Evolutionary conservation across 2,113 vertebrate species (phyloP), one percentile per base, ranked within the genome.

Genomic region (Parus major): DNA sequence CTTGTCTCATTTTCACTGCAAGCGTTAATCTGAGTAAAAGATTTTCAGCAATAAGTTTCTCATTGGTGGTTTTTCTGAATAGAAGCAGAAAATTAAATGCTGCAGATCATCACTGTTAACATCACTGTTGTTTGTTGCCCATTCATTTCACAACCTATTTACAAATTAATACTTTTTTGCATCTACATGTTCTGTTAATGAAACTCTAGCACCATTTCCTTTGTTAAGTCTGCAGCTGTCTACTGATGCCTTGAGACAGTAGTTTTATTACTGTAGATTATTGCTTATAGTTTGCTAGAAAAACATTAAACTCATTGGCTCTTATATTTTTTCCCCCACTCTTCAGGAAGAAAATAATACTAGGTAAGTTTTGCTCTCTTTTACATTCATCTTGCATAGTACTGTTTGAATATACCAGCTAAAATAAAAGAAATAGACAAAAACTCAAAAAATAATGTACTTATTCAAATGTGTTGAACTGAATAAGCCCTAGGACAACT

Each of bases 291-390:
- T 49, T 65, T n/a, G 8, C 31, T 79, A 87, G 15, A 64, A 91
- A 82, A 85, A 79, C 6, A 77, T n/a, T 73, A 29, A 82, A 11
- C 14, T n/a, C 0, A 11, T 35, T 55, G 6, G 1, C 1, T 71
- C 11, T 14, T 70, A 5, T 25, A 41, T 49, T 50, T 1, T 20
- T 4, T 10, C 3, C 1, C 15, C 4, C 33, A 15, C 2, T 68
- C 78, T 71, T 55, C 5, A 29, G 39, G 12, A 8, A 47, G 75
- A 59, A 55, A 66, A 27, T n/a, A 46, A 5, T 7, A 11, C 5
- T 24, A 13, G 1, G 3, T 64, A 24, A 66, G 20, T 79, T 82
- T 70, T 76, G 3, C 7, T 72, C 5, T 71, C 13, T 65, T 84
- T 87, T n/a, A 24, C 0, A 0, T 22, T 57, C 23, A 8, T n/a